Conservation (phyloP, 2,888 invertebrate genomes). For the Sesia bembeciformis region DNA sequence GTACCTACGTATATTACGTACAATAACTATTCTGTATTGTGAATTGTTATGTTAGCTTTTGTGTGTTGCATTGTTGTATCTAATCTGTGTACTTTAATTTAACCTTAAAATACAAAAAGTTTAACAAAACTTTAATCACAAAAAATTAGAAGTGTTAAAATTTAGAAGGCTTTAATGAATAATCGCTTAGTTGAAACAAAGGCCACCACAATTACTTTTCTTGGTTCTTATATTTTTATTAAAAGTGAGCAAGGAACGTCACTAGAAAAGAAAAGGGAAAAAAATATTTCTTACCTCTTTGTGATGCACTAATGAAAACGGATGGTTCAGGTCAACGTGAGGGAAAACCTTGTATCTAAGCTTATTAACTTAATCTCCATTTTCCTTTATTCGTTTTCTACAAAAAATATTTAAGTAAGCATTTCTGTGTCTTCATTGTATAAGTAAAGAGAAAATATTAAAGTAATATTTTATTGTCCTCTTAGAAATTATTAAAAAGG, state of each 20-base stretch:
- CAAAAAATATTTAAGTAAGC: conserved; percentile 4
- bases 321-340: conserved; percentile 45
- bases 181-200: neutral
- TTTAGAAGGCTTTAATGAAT: neutral
- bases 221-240: neutral
- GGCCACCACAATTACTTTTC: neutral
- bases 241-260: conserved; percentile 19
- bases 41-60: no score
- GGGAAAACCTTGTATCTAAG: conserved; percentile 42
- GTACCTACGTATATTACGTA: no score
- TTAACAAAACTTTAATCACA: no score
- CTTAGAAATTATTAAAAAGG: no score
- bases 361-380: conserved; percentile 48
- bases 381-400: conserved; percentile 21
- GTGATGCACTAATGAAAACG: conserved; percentile 49
- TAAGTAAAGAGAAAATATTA: neutral
- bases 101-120: no score
- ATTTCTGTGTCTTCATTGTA: conserved; percentile 2
- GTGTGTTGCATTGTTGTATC: no score
- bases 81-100: no score
- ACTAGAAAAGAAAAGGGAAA: conserved; percentile 31
- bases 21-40: no score
- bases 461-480: no score
- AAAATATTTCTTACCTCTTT: conserved; percentile 35
- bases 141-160: neutral